Evolutionary conservation across 2,797 vertebrate species (phyloP).

Genomic region (Luscinia luscinia): DNA sequence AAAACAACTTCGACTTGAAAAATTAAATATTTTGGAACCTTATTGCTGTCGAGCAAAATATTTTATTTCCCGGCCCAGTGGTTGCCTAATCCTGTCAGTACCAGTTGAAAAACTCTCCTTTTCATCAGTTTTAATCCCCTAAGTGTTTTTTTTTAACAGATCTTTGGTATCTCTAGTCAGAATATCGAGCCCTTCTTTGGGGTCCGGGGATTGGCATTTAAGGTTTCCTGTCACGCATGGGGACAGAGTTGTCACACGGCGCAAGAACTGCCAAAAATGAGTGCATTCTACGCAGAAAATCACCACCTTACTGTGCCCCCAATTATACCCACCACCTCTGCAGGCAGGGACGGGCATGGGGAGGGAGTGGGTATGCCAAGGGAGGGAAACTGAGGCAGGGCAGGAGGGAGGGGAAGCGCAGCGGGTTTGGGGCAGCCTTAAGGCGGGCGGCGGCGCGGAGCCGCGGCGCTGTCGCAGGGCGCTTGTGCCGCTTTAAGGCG

Average conservation of each 20-base stretch:
- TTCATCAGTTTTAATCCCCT: not conserved
- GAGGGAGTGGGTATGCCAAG: too few relatives aligned
- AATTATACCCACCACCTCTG: not conserved
- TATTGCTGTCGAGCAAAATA: not conserved
- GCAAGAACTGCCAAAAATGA: fast-evolving
- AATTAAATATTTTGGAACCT: not conserved
- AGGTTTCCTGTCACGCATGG: not conserved
- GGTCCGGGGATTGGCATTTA: fast-evolving
- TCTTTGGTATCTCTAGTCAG: not conserved
- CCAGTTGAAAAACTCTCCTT: not conserved
- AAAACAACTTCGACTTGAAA: not conserved
- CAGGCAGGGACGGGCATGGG: not conserved
- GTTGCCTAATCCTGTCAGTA: not conserved
- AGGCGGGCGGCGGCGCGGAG: not conserved
- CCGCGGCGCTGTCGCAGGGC: not conserved
- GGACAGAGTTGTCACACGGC: not conserved
- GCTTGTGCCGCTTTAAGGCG: constrained; percentile 47
- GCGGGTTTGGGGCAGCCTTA: not conserved
- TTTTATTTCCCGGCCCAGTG: not conserved
- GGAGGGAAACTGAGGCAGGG: not conserved
- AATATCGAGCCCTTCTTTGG: fast-evolving
- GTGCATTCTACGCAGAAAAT: not conserved
- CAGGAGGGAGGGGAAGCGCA: not conserved
- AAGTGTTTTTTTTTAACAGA: not conserved
- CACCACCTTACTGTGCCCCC: fast-evolving